Evolutionary conservation across 2,797 vertebrate genomes (phyloP), one percentile per base, ranked within the genome.

Genomic region (Sarcophilus harrisii): DNA sequence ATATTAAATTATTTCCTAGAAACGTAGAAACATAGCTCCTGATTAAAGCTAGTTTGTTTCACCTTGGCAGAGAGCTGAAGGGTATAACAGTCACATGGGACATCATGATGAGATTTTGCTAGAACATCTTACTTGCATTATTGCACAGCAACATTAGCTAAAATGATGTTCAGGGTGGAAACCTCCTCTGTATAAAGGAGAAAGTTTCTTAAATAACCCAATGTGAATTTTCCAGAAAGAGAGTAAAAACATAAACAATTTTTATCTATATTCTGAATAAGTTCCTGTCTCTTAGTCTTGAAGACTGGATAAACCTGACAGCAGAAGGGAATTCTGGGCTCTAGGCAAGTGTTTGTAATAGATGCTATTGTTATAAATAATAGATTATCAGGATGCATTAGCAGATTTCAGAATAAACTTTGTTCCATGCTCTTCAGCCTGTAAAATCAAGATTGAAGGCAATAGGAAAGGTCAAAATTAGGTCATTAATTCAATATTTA

Each of bases 341-440:
- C 32, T 38, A n/a, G 96, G 94, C 95, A 96, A 96, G 94, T 90
- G 57, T 97, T 94, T 98, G 91, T 98, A 58, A 96, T 96, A 98
- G 96, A 98, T 94, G 95, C 93, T 95, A 59, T 97, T 97, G 95
- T 93, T 95, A 98, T 98, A 98, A 98, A 98, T 98, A 98, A 98
- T 98, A 98, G 96, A 98, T 98, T 98, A 98, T 96, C 96, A 97
- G 96, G 97, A 97, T 57, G 95, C 98, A 98, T 98, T 98, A 98
- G 98, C 94, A 97, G 92, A 97, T 98, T 98, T 98, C 97, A 97
- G 97, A 97, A 97, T 98, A 94, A 98, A 96, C 94, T 97, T 73
- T 49, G 24, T 49, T 87, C 38, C 94, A 94, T 96, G 96, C 96
- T 95, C 96, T 93, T 92, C 96, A 96, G 92, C 96, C 73, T 91